Base-by-base conservation (phyloP, 2,113 vertebrate species). In the Ramphastos sulfuratus region DNA sequence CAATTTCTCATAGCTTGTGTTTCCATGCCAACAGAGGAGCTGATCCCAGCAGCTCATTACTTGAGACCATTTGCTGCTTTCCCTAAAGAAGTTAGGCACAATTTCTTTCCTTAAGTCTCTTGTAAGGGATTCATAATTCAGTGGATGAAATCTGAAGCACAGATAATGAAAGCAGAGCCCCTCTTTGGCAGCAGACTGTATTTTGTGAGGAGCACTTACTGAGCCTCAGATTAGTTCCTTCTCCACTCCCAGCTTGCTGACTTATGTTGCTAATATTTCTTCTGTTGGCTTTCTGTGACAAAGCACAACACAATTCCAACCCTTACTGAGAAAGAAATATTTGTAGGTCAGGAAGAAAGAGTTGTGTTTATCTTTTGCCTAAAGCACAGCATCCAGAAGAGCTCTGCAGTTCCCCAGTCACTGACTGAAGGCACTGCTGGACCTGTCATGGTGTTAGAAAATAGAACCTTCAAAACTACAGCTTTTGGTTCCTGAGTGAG, bases 21-120 rank as follows among this genome's bases (percentile, higher is more conserved):
- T 96, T 92, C 93, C 79, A 88, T 96, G 85, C 82, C 93, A 94
- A 96, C 90, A 97, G 92, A 94, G 50, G 30, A 96, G 89, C 67
- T 85, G 94, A 92, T 72, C 82, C 59, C 70, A 95, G 82, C 48
- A 89, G 52, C 74, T 95, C 61, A 82, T 96, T 95, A 94, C 87
- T 92, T 95, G 70, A 89, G 58, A 90, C 39, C 82, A 27, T 77
- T 81, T 79, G 58, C 71, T 85, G 81, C 89, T 97, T 89, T 59
- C 94, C 64, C 82, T 72, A 30, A 91, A 95, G 65, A 92, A 92
- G 72, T 52, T 25, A 92, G 48, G 83, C 44, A 58, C 9, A 35
- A 25, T 70, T 39, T 39, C 37, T 82, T 74, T 90, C 42, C 42
- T 93, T 33, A 67, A 91, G 54, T 76, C 31, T 95, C 37, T n/a